Conservation (phyloP, 2,113 vertebrate genomes). For the Eudyptes chrysolophus region DNA sequence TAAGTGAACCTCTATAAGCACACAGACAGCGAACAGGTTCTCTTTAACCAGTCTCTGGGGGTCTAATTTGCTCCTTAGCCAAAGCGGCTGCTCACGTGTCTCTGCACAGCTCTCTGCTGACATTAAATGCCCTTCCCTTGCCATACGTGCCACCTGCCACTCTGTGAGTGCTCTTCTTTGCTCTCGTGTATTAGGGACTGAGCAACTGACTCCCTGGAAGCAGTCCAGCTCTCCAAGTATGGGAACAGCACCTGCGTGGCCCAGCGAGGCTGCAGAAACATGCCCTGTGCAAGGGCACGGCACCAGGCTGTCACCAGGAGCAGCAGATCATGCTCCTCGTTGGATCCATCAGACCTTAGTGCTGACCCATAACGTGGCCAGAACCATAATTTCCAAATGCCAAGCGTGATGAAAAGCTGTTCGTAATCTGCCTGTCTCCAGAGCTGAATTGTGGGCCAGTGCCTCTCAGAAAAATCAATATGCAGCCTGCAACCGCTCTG, state of each 20-base stretch:
- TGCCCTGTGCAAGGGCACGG: background rate
- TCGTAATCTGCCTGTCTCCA: background rate
- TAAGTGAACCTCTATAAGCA: background rate
- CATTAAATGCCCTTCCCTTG: constrained; percentile 2
- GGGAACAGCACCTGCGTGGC: constrained; percentile 1
- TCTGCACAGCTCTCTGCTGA: background rate
- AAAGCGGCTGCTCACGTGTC: background rate
- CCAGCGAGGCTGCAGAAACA: background rate
- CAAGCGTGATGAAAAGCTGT: background rate
- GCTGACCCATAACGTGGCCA: background rate
- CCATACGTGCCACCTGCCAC: background rate
- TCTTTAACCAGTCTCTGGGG: background rate
- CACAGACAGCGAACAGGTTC: background rate
- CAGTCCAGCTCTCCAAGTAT: constrained; percentile 10
- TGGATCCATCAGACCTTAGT: background rate
- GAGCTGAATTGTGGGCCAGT: background rate
- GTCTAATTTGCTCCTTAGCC: background rate
- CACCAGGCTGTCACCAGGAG: background rate
- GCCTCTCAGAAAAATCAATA: background rate
- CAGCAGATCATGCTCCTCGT: background rate
- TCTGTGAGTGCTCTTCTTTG: background rate
- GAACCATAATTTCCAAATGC: background rate
- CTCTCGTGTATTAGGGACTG: background rate
- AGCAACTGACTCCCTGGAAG: constrained; percentile 39
- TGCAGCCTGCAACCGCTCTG: background rate